Conservation (phyloP, 2,888 invertebrate species). For the Atrina japonica region DNA sequence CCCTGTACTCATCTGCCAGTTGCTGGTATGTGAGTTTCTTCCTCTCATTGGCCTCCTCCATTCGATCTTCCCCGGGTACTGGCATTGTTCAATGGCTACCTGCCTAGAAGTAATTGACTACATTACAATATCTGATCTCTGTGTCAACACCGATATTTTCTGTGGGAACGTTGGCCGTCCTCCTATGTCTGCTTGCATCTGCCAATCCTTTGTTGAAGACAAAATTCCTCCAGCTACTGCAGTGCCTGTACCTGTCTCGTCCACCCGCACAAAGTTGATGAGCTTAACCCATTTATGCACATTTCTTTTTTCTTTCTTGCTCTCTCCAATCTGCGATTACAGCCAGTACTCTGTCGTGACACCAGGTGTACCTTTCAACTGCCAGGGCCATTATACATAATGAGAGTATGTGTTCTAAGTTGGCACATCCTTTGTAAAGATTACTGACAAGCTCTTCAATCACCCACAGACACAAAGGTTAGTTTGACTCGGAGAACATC, state of each 20-base stretch:
- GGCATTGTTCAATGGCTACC: background rate
- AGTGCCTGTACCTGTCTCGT: background rate
- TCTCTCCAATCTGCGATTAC: background rate
- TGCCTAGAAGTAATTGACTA: background rate
- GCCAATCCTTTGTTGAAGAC: background rate
- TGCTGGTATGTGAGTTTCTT: background rate
- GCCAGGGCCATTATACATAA: too few relatives aligned
- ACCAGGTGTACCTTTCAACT: too few relatives aligned
- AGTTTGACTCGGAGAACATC: too few relatives aligned
- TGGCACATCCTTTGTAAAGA: too few relatives aligned
- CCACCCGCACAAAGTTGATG: background rate
- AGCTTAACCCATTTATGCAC: too few relatives aligned
- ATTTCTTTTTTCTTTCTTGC: too few relatives aligned
- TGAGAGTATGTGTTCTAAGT: too few relatives aligned
- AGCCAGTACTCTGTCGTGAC: background rate
- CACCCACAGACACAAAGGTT: too few relatives aligned
- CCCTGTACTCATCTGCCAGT: too few relatives aligned
- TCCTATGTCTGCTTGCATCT: slow-evolving; percentile 2
- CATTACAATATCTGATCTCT: background rate
- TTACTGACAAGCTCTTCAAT: too few relatives aligned
- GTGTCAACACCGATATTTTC: background rate
- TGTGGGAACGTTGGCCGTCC: background rate
- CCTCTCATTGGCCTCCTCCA: background rate
- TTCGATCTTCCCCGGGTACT: background rate
- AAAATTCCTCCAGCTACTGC: background rate